Evolutionary conservation across 1,140 invertebrate species (phyloP), one percentile per base, ranked within the genome.

Genomic region (Cherax quadricarinatus): DNA sequence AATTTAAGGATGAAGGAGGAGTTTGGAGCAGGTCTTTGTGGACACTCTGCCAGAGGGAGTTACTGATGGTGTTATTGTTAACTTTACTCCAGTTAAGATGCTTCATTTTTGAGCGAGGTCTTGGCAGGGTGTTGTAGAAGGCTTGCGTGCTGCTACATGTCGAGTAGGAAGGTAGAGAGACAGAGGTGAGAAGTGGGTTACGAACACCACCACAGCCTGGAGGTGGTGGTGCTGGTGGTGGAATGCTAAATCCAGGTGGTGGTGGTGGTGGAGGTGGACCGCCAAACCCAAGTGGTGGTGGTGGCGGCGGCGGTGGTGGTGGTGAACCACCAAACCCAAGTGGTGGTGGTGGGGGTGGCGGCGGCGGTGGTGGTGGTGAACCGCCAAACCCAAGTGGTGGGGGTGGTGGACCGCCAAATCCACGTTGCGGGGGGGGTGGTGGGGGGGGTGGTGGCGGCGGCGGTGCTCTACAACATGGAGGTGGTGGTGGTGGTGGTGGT

Each of bases 71-170:
- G 51, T 90, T 80, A 24, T 80, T 60, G 80, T 57, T 85, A 12
- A 99, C 98, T 95, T 98, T 98, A 94, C 97, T 98, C 98, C 98
- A 98, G 95, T 99, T 99, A 87, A 98, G 97, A 10, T 98, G 98
- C 95, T 98, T 98, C 98, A 98, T 98, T 95, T 98, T 98, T 30
- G 97, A 96, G 95, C 97, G 98, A 4, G 98, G 98, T 60, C 97
- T 97, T 0, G 98, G 98, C 75, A 97, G 98, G 94, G 75, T 84
- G 57, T 80, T 60, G 89, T 81, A 85, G 73, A 92, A 73, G 10
- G 88, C 49, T 48, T 87, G 24, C 1, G 21, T 24, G n/a, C 4
- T 62, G 0, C 80, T 24, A 16, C 30, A n/a, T 16, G 84, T 60
- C 2, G 60, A 49, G n/a, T 62, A 75, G 14, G 4, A 16, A 41